These are phyloP conservation scores for Nycticryphes semicollaris DNA, from an alignment of 2,113 vertebrate genomes.

Conservation along the genomic window DNA sequence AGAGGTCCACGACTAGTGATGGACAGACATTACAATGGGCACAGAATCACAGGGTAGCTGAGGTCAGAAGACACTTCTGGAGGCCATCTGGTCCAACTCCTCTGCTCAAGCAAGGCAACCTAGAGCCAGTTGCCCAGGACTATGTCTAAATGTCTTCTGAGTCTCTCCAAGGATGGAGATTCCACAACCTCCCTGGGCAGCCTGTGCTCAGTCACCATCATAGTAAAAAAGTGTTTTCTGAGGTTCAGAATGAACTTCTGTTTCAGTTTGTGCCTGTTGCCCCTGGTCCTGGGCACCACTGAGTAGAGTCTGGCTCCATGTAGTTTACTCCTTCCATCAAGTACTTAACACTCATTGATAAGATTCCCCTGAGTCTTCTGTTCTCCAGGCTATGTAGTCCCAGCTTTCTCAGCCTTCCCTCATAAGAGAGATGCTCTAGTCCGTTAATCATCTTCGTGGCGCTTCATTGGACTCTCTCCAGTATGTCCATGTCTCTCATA, in stretches of 20 bases:
- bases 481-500: not conserved
- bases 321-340: not conserved
- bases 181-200: not conserved
- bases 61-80: not conserved
- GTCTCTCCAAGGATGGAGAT: not conserved
- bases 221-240: not conserved
- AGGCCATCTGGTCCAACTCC: not conserved
- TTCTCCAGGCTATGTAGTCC: not conserved
- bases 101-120: not conserved
- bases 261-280: not conserved
- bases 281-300: not conserved
- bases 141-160: not conserved
- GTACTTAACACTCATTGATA: not conserved
- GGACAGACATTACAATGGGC: not conserved
- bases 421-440: not conserved
- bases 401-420: not conserved
- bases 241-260: not conserved
- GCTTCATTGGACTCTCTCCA: not conserved
- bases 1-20: not conserved
- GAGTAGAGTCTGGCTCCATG: not conserved
- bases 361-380: not conserved
- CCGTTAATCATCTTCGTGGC: not conserved
- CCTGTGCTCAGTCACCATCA: not conserved
- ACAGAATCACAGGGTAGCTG: not conserved
- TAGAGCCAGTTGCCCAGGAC: not conserved